Evolutionary conservation across 2,113 vertebrate species (phyloP).

Genomic region (Mastomys natalensis): DNA sequence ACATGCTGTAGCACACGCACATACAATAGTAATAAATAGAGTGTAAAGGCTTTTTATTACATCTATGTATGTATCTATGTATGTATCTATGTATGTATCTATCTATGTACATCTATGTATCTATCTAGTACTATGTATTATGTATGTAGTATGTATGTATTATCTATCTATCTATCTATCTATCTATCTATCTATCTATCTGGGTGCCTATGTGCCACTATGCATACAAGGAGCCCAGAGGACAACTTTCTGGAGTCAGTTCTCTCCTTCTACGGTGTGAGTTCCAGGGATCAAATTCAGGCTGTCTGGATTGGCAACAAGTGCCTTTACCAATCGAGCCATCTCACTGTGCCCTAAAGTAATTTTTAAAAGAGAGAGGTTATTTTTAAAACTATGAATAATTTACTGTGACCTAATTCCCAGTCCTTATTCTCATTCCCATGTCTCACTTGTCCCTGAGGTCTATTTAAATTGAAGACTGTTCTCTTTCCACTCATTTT

Average conservation of each 20-base stretch:
- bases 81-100: background rate
- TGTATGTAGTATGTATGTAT: no score
- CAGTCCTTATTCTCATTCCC: background rate
- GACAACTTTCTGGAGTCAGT: background rate
- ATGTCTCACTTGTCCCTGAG: slow-evolving; percentile 22
- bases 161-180: background rate
- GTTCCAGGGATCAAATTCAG: background rate
- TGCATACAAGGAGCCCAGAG: background rate
- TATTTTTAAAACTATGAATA: background rate
- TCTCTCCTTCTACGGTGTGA: background rate
- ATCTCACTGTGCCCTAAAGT: background rate
- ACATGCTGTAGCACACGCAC: background rate
- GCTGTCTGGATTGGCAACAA: background rate
- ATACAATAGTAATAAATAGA: background rate
- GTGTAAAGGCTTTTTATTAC: background rate
- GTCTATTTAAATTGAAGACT: background rate
- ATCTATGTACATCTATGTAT: background rate
- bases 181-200: background rate
- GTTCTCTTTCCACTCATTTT: background rate
- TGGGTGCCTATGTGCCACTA: background rate
- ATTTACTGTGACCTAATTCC: background rate
- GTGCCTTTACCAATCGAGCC: background rate
- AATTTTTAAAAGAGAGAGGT: background rate
- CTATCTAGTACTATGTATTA: no score
- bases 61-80: no score